Evolutionary conservation across 2,888 invertebrate genomes (phyloP).

Genomic region (Phalangium opilio): DNA sequence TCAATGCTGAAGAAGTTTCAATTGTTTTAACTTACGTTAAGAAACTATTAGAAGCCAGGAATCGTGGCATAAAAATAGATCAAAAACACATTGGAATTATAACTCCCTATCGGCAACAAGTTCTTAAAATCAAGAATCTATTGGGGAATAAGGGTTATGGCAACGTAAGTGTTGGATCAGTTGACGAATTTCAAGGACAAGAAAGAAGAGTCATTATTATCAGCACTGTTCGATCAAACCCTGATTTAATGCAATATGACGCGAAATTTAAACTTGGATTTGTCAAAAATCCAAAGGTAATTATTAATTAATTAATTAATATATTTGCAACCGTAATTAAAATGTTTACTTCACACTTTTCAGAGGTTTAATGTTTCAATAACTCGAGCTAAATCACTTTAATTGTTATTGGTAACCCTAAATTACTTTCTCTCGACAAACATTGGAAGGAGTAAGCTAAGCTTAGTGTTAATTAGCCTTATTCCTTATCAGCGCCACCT

Average conservation of each 20-base stretch:
- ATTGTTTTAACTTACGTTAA: constrained; percentile 40
- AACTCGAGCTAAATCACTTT: constrained; percentile 66
- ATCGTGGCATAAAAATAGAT: constrained; percentile 16
- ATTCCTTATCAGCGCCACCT: too few relatives aligned
- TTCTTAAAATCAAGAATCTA: constrained; percentile 10
- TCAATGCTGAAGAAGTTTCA: constrained; percentile 29
- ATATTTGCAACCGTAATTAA: too few relatives aligned
- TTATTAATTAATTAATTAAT: too few relatives aligned
- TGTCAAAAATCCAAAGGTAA: too few relatives aligned
- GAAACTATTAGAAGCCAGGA: constrained; percentile 31
- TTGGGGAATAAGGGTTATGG: too few relatives aligned
- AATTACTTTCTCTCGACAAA: constrained; percentile 27
- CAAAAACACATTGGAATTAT: constrained; percentile 30
- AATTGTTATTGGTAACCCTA: constrained; percentile 69
- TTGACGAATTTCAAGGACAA: constrained; percentile 34
- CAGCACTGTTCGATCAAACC: constrained; percentile 22
- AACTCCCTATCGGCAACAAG: constrained; percentile 33
- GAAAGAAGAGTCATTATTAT: constrained; percentile 31
- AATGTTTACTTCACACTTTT: constrained; percentile 58
- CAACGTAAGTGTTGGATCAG: constrained; percentile 27
- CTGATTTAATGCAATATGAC: not conserved
- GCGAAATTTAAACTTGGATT: too few relatives aligned
- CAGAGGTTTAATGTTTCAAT: constrained; percentile 78
- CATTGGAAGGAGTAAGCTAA: too few relatives aligned
- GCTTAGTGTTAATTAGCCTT: too few relatives aligned